phyloP scores from a whole-genome alignment of 1,140 invertebrate genomes.

The Leptinotarsa undecemlineata region DNA sequence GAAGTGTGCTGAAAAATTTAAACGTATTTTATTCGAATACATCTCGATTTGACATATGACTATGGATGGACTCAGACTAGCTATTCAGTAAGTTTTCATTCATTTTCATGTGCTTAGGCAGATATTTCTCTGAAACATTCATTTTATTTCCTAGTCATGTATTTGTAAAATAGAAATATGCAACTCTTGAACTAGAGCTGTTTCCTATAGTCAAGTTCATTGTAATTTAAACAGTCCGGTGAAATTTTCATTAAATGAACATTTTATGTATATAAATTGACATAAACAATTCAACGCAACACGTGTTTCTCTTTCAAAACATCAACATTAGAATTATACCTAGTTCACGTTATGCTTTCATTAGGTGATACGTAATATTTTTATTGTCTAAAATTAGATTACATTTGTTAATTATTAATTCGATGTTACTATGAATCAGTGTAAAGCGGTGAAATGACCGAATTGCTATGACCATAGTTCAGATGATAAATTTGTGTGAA shows the following conservation, averaged over 20 bases:
- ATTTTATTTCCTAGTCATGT: too few species aligned
- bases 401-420: too few species aligned
- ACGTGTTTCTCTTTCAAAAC: not conserved
- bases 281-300: not conserved
- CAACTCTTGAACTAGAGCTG: too few species aligned
- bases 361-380: not conserved
- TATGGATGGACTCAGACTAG: constrained; percentile 15
- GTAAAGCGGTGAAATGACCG: too few species aligned
- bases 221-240: not conserved
- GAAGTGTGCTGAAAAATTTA: not conserved
- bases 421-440: too few species aligned
- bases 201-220: not conserved
- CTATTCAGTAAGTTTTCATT: constrained; percentile 21
- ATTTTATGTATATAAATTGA: not conserved
- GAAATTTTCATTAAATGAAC: not conserved
- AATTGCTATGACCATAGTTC: too few species aligned
- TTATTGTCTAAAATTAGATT: not conserved
- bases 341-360: not conserved
- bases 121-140: too few species aligned
- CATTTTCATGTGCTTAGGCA: not conserved
- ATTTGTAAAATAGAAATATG: too few species aligned
- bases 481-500: too few species aligned
- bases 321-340: not conserved
- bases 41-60: not conserved
- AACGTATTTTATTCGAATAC: not conserved